Evolutionary conservation across 1,140 invertebrate genomes (phyloP).

Genomic region (Trachymyrmex cornetzi): DNA sequence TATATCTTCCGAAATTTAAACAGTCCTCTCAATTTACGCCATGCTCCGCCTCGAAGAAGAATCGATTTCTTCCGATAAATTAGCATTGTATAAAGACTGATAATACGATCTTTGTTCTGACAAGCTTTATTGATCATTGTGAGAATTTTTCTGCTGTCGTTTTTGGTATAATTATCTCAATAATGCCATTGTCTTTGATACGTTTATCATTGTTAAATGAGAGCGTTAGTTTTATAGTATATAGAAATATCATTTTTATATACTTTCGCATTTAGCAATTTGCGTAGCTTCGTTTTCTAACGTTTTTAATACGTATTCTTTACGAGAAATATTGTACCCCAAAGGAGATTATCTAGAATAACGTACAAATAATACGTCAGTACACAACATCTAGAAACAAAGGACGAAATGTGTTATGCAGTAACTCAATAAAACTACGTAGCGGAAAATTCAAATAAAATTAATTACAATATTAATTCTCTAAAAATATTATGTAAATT

Average conservation of each 20-base stretch:
- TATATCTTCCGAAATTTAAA: background rate
- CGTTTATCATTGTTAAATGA: background rate
- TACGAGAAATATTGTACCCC: background rate
- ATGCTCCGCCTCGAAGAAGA: background rate
- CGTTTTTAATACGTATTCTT: too few species aligned
- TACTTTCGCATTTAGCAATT: background rate
- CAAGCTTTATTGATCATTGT: background rate
- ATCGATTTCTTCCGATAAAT: background rate
- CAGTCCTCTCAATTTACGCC: background rate
- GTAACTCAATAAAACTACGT: background rate
- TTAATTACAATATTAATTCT: background rate
- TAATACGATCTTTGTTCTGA: background rate
- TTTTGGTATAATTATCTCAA: background rate
- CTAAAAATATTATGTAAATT: background rate
- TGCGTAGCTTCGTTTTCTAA: background rate
- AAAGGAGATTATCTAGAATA: conserved; percentile 4
- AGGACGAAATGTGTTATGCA: background rate
- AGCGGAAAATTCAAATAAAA: background rate
- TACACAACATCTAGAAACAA: background rate
- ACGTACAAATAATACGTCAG: background rate
- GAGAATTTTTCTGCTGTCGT: background rate
- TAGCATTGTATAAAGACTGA: background rate
- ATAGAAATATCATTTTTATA: background rate
- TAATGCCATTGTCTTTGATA: background rate
- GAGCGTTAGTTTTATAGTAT: background rate